Conservation (phyloP, 2,888 invertebrate species). For the Petrophora chlorosata region DNA sequence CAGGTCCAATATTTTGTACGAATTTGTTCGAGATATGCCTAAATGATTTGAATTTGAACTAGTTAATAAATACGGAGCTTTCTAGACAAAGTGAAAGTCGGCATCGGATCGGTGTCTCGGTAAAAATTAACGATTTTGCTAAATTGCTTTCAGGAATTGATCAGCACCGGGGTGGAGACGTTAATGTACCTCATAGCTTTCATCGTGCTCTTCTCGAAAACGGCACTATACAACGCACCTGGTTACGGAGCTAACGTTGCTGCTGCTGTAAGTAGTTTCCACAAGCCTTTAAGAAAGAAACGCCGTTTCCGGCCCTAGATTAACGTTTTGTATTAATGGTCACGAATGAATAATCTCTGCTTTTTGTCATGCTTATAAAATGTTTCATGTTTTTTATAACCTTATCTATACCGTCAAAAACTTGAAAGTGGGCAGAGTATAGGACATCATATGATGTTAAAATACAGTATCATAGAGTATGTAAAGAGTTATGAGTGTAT, state of each 20-base stretch:
- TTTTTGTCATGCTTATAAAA: no score
- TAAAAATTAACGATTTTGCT: conserved; percentile 10
- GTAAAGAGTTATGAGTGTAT: no score
- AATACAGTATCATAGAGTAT: no score
- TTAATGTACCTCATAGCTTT: conserved; percentile 91
- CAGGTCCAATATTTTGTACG: no score
- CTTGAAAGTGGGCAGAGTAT: no score
- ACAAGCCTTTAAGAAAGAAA: background rate
- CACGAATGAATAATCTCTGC: no score
- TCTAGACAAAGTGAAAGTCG: conserved; percentile 15
- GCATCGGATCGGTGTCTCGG: background rate
- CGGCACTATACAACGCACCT: conserved; percentile 58
- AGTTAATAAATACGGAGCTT: background rate
- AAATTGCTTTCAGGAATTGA: conserved; percentile 87
- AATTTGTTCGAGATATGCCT: background rate
- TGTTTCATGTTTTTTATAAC: no score
- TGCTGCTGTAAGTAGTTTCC: conserved; percentile 87
- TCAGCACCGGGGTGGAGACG: conserved; percentile 88
- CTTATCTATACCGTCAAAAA: no score
- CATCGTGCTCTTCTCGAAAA: conserved; percentile 89
- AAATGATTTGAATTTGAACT: background rate
- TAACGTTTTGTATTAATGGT: no score
- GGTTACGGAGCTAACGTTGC: conserved; percentile 85
- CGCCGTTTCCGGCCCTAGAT: no score
- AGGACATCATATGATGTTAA: no score